These are phyloP conservation scores for Regulus satrapa DNA, from an alignment of 2,113 vertebrate species.

Conservation along the genomic window DNA sequence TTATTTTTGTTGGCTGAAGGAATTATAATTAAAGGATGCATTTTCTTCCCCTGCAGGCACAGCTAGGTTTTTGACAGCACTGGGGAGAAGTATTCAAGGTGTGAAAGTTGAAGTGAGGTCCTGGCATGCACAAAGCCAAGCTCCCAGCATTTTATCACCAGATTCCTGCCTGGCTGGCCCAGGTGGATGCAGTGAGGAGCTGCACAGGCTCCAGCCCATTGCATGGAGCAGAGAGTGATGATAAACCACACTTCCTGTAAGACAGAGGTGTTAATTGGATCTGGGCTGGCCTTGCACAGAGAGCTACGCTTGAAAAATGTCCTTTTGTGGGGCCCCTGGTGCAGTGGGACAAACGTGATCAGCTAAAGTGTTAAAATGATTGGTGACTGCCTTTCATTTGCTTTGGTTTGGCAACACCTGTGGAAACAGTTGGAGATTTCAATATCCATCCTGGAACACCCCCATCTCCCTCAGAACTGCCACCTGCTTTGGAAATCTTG, in stretches of 20 bases:
- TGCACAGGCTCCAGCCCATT: conserved; percentile 13
- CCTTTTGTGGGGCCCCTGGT: background rate
- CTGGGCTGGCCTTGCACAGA: background rate
- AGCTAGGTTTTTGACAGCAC: conserved; percentile 55
- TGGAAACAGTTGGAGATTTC: background rate
- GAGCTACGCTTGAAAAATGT: background rate
- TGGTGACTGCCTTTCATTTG: background rate
- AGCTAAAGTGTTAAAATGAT: background rate
- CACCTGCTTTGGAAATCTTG: conserved; percentile 9
- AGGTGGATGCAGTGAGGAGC: conserved; percentile 52
- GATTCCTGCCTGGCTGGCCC: conserved; percentile 58
- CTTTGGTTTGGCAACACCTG: background rate
- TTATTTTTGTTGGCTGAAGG: background rate
- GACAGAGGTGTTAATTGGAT: background rate
- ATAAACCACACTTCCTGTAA: conserved; percentile 41
- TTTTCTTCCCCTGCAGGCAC: conserved; percentile 61
- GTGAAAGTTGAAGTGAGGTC: background rate
- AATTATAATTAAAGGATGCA: background rate
- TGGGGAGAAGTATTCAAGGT: conserved; percentile 62
- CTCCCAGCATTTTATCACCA: conserved; percentile 64
- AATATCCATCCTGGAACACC: background rate
- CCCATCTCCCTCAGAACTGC: background rate
- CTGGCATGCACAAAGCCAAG: conserved; percentile 14
- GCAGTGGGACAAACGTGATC: background rate
- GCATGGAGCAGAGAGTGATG: background rate